A percentile compares a stretch with the other conserved stretches of the same genome.
These are phyloP conservation scores for Orthonyx spaldingii DNA, from an alignment of 2,113 vertebrate species.

Conservation along the genomic window DNA sequence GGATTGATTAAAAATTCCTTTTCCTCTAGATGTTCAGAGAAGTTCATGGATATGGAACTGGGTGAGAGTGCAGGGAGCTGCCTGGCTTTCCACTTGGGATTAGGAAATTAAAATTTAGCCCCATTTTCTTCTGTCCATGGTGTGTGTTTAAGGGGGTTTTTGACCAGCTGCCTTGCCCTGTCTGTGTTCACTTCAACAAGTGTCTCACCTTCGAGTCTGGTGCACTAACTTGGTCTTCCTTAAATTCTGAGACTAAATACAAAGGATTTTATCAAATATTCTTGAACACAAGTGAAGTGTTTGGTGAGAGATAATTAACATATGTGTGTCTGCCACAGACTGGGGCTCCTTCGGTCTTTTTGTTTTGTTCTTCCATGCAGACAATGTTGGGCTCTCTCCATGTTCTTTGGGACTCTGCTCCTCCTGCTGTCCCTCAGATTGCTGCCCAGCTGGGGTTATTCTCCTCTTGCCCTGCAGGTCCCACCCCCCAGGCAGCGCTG, in stretches of 20 bases:
- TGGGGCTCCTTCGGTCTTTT: not conserved
- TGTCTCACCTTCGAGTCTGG: not conserved
- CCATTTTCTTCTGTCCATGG: not conserved
- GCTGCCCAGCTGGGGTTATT: not conserved
- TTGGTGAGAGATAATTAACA: not conserved
- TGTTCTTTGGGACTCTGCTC: not conserved
- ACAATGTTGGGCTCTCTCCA: not conserved
- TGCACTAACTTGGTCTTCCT: not conserved
- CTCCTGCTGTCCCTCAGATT: not conserved
- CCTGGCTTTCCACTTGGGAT: not conserved
- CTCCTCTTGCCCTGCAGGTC: not conserved
- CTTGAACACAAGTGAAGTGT: not conserved
- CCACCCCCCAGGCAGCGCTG: rapidly evolving
- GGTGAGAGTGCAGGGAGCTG: not conserved
- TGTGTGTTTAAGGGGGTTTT: not conserved
- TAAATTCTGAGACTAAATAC: not conserved
- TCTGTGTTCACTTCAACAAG: not conserved
- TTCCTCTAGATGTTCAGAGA: not conserved
- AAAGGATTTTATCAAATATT: not conserved
- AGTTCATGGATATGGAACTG: not conserved
- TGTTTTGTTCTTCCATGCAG: not conserved
- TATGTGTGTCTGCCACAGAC: not conserved
- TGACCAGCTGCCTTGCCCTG: not conserved
- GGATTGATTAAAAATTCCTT: not conserved
- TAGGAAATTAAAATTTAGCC: not conserved